Percentiles rank a stretch among this genome's conserved stretches.
These are phyloP conservation scores for Psettodes erumei DNA, from an alignment of 2,113 vertebrate genomes.

Conservation along the genomic window DNA sequence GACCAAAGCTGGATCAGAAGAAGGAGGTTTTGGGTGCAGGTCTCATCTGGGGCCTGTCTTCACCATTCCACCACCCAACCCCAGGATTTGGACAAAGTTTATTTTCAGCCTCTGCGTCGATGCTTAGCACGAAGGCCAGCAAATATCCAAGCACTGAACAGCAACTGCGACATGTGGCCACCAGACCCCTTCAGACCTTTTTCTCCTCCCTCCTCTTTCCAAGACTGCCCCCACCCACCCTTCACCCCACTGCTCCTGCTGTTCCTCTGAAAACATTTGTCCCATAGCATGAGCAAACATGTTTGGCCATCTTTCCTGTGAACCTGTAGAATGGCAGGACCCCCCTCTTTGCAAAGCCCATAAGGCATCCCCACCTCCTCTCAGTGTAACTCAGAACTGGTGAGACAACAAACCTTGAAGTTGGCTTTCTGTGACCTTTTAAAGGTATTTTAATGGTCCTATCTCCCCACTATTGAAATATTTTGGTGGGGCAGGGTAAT, in stretches of 20 bases:
- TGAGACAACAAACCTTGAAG: conserved; percentile 72
- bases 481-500: conserved; percentile 51
- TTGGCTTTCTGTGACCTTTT: conserved; percentile 75
- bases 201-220: conserved; percentile 34
- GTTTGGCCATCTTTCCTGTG: conserved; percentile 71
- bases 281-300: conserved; percentile 79
- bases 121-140: conserved; percentile 76
- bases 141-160: conserved; percentile 68
- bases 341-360: conserved; percentile 60
- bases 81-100: conserved; percentile 76
- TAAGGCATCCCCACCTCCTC: conserved; percentile 47
- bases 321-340: conserved; percentile 65
- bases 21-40: conserved; percentile 50
- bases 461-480: conserved; percentile 65
- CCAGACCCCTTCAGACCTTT: conserved; percentile 76
- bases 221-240: conserved; percentile 16
- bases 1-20: conserved; percentile 22
- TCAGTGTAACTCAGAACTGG: conserved; percentile 57
- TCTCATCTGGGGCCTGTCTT: conserved; percentile 62
- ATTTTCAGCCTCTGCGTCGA: conserved; percentile 69
- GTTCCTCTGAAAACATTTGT: conserved; percentile 75
- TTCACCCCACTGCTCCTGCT: conserved; percentile 62
- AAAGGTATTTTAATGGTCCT: conserved; percentile 73
- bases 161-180: conserved; percentile 82
- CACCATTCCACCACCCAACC: conserved; percentile 54